A percentile compares a stretch with the other conserved stretches of the same genome.
Evolutionary conservation across 2,797 vertebrate species (phyloP).

Genomic region (Xenops minutus): DNA sequence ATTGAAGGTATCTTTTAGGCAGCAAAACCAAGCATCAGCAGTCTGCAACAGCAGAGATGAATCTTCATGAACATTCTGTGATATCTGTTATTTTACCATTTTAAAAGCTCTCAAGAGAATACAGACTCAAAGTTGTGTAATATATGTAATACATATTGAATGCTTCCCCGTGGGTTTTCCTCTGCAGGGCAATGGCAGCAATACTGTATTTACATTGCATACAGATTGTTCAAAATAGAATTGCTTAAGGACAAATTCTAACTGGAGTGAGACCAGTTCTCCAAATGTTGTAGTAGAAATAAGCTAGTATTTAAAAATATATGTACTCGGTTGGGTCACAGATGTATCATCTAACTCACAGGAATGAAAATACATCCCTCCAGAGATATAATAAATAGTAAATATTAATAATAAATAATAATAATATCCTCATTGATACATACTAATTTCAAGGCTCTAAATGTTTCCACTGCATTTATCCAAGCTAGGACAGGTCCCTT

Average conservation of each 20-base stretch:
- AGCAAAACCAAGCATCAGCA: neutral
- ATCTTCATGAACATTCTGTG: neutral
- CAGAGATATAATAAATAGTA: neutral
- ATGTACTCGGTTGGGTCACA: neutral
- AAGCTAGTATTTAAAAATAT: neutral
- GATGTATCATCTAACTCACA: neutral
- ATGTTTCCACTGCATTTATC: slow-evolving; percentile 86
- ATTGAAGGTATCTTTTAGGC: neutral
- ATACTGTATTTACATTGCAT: neutral
- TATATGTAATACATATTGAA: neutral
- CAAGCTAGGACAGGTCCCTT: slow-evolving; percentile 93
- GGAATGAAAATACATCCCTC: neutral
- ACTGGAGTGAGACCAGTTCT: neutral
- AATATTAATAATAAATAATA: neutral
- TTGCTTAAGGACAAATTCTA: neutral
- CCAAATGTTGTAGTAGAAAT: neutral
- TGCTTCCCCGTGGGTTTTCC: neutral
- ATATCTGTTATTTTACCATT: neutral
- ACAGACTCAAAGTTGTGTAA: neutral
- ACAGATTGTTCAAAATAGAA: neutral
- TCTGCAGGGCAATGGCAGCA: neutral
- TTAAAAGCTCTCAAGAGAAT: neutral
- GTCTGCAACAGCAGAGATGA: neutral
- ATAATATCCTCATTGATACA: slow-evolving; percentile 11
- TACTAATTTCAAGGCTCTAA: slow-evolving; percentile 83